phyloP scores from a whole-genome alignment of 2,113 vertebrate genomes.

The Crypturellus undulatus region DNA sequence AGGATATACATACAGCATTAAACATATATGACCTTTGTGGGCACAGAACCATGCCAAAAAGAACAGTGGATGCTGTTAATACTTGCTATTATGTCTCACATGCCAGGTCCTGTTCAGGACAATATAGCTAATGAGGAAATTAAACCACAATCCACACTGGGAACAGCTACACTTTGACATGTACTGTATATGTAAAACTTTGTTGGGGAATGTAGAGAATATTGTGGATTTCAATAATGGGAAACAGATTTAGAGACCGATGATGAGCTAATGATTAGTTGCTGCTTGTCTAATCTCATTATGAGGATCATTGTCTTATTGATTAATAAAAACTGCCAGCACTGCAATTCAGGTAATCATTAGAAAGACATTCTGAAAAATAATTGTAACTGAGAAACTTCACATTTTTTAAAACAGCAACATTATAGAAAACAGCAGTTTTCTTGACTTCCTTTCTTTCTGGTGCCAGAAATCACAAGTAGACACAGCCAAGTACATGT shows the following conservation, averaged over 20 bases:
- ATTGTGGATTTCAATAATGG: neutral
- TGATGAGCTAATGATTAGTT: constrained; percentile 29
- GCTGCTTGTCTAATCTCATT: neutral
- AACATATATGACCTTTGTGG: fast-evolving
- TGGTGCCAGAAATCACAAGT: neutral
- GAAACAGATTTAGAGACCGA: neutral
- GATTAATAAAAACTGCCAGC: constrained; percentile 17
- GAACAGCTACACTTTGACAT: neutral
- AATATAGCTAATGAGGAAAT: neutral
- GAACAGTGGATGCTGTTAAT: fast-evolving
- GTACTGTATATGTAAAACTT: neutral
- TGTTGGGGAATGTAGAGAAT: neutral
- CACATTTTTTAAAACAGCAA: fast-evolving
- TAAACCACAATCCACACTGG: fast-evolving
- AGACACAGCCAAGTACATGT: neutral
- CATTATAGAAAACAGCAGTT: neutral
- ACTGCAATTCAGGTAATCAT: constrained; percentile 23
- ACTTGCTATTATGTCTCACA: neutral
- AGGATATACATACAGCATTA: neutral
- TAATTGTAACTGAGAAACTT: neutral
- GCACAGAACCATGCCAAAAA: fast-evolving
- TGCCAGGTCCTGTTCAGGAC: neutral
- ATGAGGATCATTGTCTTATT: constrained; percentile 2
- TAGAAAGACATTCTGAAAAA: neutral
- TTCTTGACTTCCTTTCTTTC: neutral